Evolutionary conservation across 2,113 vertebrate genomes (phyloP), one percentile per base, ranked within the genome.

Genomic region (Numenius arquata): DNA sequence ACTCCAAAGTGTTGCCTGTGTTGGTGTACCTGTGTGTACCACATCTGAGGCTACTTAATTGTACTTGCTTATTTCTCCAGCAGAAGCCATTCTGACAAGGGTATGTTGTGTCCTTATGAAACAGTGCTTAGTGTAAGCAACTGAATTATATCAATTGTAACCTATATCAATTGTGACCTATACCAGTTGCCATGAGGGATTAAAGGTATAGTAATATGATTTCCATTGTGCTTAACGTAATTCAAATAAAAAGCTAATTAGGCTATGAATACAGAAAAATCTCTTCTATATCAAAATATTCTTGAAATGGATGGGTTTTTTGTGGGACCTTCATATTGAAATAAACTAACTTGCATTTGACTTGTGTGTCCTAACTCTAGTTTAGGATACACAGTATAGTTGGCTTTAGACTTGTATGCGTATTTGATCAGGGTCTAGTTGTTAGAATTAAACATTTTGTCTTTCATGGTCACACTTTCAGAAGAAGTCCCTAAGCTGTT

Each of bases 91-190:
- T n/a, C 26, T 47, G 36, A 13, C 27, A 52, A 32, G 11, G 14
- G 22, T 72, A 34, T 2, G 0, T n/a, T 36, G 30, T 67, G 26
- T 45, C 21, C 3, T 1, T 58, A 9, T 1, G 0, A n/a, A 50
- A 26, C 5, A 11, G 29, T 22, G 5, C 40, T 83, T 17, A 10
- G 2, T 38, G 1, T 5, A 61, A 53, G 14, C 15, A 52, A 23
- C 30, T 85, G 77, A 77, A 23, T 21, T 70, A 0, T 50, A 38
- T 29, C 2, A 27, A 2, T 66, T 93, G 15, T 23, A 59, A 67
- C 23, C 22, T 75, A 0, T 43, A 50, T 29, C 5, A 36, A 1
- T 62, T 93, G 16, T 21, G 47, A 47, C 23, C 22, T 72, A 0
- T 48, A 45, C 26, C 5, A 40, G 1, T 62, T 93, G 16, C 21